Conservation (phyloP, 2,888 invertebrate genomes). For the Steinernema hermaphroditum region DNA sequence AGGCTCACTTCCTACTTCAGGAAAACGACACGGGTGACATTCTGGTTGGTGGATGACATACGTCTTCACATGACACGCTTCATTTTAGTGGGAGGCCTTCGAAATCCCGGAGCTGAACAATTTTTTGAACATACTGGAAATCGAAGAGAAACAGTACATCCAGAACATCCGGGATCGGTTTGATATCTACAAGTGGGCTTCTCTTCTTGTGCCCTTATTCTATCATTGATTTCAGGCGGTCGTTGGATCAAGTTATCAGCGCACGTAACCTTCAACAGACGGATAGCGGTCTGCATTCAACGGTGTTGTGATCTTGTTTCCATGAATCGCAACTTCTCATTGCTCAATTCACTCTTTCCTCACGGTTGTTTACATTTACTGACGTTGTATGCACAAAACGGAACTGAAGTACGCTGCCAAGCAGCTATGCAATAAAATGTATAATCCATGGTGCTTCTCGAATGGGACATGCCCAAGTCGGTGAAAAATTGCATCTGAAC, state of each 20-base stretch:
- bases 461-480: too few species aligned
- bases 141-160: slow-evolving; percentile 71
- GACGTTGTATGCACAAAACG: slow-evolving; percentile 18
- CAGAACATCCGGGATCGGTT: slow-evolving; percentile 70
- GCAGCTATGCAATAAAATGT: slow-evolving; percentile 12
- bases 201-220: background rate
- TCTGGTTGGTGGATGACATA: slow-evolving; percentile 66
- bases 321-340: background rate
- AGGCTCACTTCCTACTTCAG: slow-evolving; percentile 70
- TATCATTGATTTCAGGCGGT: background rate
- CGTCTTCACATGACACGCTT: slow-evolving; percentile 36
- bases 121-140: slow-evolving; percentile 71
- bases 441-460: too few species aligned
- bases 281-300: background rate
- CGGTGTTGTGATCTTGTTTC: slow-evolving; percentile 6
- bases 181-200: slow-evolving; percentile 62
- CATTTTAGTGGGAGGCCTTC: slow-evolving; percentile 71
- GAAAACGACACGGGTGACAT: slow-evolving; percentile 73
- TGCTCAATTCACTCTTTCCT: slow-evolving; percentile 20
- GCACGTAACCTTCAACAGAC: background rate
- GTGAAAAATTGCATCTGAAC: too few species aligned
- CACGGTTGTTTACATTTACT: slow-evolving; percentile 13
- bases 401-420: slow-evolving; percentile 9
- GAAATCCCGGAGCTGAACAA: slow-evolving; percentile 71
- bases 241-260: background rate